phyloP scores from a whole-genome alignment of 2,113 vertebrate species.

The Rhipidura dahli region DNA sequence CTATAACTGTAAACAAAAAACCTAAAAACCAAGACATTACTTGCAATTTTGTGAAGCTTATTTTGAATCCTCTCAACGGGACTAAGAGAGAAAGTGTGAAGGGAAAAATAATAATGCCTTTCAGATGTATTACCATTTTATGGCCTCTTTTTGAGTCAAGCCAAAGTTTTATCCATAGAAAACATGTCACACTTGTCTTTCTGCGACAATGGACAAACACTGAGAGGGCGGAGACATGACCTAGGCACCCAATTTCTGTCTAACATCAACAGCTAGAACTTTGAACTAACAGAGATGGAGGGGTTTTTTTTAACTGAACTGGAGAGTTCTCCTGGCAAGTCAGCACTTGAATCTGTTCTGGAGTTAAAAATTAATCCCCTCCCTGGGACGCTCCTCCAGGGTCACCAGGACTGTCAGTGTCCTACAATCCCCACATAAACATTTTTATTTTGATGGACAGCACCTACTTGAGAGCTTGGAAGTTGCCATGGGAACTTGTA shows the following conservation, averaged over 20 bases:
- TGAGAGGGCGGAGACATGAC: neutral
- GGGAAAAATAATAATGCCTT: neutral
- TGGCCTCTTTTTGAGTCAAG: neutral
- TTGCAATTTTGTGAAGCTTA: neutral
- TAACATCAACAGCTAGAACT: neutral
- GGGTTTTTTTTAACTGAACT: neutral
- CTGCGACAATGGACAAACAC: neutral
- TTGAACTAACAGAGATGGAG: fast-evolving
- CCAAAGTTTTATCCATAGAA: neutral
- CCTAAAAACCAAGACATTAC: neutral
- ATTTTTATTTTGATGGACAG: neutral
- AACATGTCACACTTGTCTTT: neutral
- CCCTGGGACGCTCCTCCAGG: neutral
- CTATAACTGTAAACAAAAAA: neutral
- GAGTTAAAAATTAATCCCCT: neutral
- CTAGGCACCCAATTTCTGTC: neutral
- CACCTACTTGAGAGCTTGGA: neutral
- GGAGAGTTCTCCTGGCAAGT: neutral
- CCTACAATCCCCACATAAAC: fast-evolving
- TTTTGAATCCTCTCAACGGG: neutral
- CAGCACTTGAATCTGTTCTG: neutral
- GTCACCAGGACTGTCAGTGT: neutral
- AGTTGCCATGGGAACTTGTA: neutral
- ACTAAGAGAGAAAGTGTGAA: neutral
- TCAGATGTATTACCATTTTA: neutral